Evolutionary conservation across 2,113 vertebrate species (phyloP).

Genomic region (Carassius gibelio): DNA sequence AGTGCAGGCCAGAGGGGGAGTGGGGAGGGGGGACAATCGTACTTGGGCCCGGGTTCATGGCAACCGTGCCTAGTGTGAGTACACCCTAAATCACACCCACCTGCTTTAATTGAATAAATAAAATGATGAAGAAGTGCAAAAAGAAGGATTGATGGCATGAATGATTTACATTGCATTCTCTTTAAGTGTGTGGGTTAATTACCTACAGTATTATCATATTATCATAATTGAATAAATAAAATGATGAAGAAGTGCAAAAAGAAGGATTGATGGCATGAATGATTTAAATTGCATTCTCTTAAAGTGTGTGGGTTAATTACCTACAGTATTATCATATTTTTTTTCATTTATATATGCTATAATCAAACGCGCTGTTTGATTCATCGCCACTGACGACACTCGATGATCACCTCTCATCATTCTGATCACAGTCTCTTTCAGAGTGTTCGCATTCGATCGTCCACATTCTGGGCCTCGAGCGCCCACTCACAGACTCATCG

Average conservation of each 20-base stretch:
- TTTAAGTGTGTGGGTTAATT: slow-evolving; percentile 26
- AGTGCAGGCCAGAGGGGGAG: too few species aligned
- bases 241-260: not conserved
- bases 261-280: not conserved
- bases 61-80: too few species aligned
- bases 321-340: not conserved
- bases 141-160: not conserved
- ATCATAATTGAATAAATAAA: not conserved
- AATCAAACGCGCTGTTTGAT: too few species aligned
- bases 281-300: slow-evolving; percentile 17
- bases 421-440: too few species aligned
- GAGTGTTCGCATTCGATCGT: too few species aligned
- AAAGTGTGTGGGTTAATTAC: slow-evolving; percentile 26
- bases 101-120: not conserved
- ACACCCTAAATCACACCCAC: too few species aligned
- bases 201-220: not conserved
- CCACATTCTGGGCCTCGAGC: too few species aligned
- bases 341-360: not conserved
- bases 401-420: too few species aligned
- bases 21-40: too few species aligned
- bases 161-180: slow-evolving; percentile 10
- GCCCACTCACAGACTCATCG: too few species aligned
- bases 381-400: too few species aligned
- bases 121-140: not conserved
- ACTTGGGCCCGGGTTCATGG: too few species aligned